A percentile compares a stretch with the other conserved stretches of the same genome.
Evolutionary conservation across 2,113 vertebrate species (phyloP).

Genomic region (Daphoenositta chrysoptera): DNA sequence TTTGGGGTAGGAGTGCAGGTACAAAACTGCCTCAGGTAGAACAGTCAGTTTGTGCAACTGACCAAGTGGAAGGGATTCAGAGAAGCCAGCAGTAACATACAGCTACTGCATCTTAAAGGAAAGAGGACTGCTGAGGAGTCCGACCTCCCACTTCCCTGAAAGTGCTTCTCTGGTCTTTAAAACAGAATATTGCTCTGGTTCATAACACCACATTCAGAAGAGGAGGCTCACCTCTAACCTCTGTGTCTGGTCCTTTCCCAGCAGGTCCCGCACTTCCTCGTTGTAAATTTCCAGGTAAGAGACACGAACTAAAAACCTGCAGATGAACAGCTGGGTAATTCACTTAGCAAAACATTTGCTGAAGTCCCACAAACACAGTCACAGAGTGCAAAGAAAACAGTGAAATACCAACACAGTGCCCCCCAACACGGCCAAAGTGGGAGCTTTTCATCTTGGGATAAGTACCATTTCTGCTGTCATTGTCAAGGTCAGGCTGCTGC

Average conservation of each 20-base stretch:
- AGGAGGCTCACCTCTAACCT: conserved; percentile 86
- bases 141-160: neutral
- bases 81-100: neutral
- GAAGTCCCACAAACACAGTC: neutral
- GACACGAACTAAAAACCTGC: conserved; percentile 94
- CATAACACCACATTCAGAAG: neutral
- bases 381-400: neutral
- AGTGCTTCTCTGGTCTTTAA: neutral
- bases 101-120: neutral
- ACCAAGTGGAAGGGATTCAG: neutral
- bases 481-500: neutral
- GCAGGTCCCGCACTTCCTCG: conserved; percentile 93
- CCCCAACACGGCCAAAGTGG: neutral
- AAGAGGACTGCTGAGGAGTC: neutral
- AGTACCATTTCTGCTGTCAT: neutral
- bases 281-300: conserved; percentile 99
- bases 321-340: neutral
- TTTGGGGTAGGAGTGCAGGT: neutral
- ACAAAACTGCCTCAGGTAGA: neutral
- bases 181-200: neutral
- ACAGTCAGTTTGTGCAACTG: neutral
- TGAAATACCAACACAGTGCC: neutral
- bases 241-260: conserved; percentile 95
- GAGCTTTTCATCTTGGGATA: neutral
- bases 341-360: neutral